Percentiles rank a stretch among this genome's conserved stretches.
phyloP scores from a whole-genome alignment of 1,140 invertebrate genomes.

The Nebria ingens region DNA sequence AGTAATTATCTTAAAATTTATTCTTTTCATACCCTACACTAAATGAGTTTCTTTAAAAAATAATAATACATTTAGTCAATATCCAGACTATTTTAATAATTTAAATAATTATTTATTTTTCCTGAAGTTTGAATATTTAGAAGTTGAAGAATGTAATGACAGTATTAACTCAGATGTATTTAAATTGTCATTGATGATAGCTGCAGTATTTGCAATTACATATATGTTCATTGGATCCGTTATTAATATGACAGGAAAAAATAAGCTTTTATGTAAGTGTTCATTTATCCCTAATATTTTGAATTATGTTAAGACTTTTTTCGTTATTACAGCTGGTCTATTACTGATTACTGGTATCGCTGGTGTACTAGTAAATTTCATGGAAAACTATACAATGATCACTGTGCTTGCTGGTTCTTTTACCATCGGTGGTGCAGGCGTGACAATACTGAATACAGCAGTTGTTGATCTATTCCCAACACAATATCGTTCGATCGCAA shows the following conservation, averaged over 20 bases:
- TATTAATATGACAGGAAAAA: conserved; percentile 39
- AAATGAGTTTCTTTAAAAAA: background rate
- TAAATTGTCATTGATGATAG: conserved; percentile 38
- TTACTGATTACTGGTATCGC: background rate
- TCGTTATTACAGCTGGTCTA: background rate
- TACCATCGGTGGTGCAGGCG: background rate
- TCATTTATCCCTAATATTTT: background rate
- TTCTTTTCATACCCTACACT: too few species aligned
- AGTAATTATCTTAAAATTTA: too few species aligned
- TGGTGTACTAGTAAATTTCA: background rate
- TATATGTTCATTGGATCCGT: conserved; percentile 39
- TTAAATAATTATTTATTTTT: too few species aligned
- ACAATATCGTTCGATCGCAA: conserved; percentile 39
- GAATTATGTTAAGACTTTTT: background rate
- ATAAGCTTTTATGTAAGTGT: conserved; percentile 18
- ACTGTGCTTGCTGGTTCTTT: background rate
- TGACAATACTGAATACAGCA: conserved; percentile 23
- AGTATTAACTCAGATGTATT: conserved; percentile 34
- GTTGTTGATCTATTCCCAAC: conserved; percentile 32
- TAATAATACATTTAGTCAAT: background rate
- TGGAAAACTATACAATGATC: background rate
- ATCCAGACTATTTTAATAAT: conserved; percentile 2
- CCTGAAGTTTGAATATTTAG: too few species aligned
- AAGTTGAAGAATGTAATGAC: conserved; percentile 20
- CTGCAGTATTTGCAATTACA: conserved; percentile 35